These are phyloP conservation scores for Calycopis cecrops DNA, from an alignment of 1,140 invertebrate species.

Conservation along the genomic window DNA sequence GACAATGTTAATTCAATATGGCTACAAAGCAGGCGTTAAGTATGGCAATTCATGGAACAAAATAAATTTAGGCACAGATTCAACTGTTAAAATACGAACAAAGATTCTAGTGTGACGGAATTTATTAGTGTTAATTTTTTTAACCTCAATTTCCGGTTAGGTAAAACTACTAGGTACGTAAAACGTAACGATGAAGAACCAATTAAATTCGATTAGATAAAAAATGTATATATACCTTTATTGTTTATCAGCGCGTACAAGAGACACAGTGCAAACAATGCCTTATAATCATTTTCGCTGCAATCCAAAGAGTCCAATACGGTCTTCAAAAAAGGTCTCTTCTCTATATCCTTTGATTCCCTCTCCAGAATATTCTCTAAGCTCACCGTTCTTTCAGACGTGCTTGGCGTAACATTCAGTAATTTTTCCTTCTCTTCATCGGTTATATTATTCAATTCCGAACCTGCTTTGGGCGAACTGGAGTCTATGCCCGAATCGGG, in stretches of 20 bases:
- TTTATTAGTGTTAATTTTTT: too few relatives aligned
- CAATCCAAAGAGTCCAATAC: constrained; percentile 90
- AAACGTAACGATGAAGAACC: too few relatives aligned
- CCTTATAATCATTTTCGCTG: constrained; percentile 94
- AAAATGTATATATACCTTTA: constrained; percentile 81
- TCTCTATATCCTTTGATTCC: constrained; percentile 69
- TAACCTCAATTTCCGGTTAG: too few relatives aligned
- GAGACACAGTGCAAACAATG: constrained; percentile 93
- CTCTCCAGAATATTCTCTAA: constrained; percentile 55
- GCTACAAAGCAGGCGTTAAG: too few relatives aligned
- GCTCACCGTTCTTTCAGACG: constrained; percentile 34
- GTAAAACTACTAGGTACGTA: too few relatives aligned
- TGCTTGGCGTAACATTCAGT: constrained; percentile 70
- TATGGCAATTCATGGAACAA: too few relatives aligned
- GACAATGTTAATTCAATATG: too few relatives aligned
- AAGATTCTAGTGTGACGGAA: too few relatives aligned
- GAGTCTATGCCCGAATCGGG: constrained; percentile 69
- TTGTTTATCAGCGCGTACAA: constrained; percentile 96
- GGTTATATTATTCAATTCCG: constrained; percentile 84
- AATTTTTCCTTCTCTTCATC: constrained; percentile 93
- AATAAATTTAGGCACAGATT: too few relatives aligned
- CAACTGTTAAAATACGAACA: too few relatives aligned
- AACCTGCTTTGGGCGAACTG: constrained; percentile 48
- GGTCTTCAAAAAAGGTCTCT: constrained; percentile 91
- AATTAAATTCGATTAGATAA: not conserved